Evolutionary conservation across 2,888 invertebrate species (phyloP), one percentile per base, ranked within the genome.

Genomic region (Autographa gamma): DNA sequence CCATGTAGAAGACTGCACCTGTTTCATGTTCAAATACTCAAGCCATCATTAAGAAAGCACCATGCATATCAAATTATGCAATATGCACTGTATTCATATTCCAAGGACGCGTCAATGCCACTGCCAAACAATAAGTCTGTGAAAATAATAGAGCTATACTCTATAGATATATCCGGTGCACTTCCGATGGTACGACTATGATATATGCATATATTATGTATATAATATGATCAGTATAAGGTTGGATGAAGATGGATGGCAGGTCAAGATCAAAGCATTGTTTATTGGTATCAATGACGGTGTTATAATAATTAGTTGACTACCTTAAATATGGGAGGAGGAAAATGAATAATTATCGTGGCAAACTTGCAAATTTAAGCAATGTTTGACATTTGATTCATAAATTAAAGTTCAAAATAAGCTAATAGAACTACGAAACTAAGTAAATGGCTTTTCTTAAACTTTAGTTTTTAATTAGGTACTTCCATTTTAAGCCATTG

Each of bases 141-240:
- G 43, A 70, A 73, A 74, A 80, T 80, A 77, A 83, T 80, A 71
- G 83, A 66, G 48, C 13, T 31, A 48, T n/a, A n/a, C n/a, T n/a
- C n/a, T n/a, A n/a, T 32, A 63, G 67, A 48, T 60, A 38, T 66
- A 69, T 83, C 83, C 81, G 83, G 72, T 59, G 18, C 19, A 60
- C 60, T 77, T 80, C 83, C 77, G 80, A 76, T 74, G 71, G 63
- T 70, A 43, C 52, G 11, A 25, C 8, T 41, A 41, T 41, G 13
- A 14, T 48, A 7, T 0, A n/a, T n/a, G n/a, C 8, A n/a, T 48
- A 7, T n/a, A n/a, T 48, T 6, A 48, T 48, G n/a, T 43, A 14
- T 43, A 43, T 43, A 43, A 16, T 41, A 59, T 19, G 69, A 69
- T 75, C 54, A 16, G 69, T 61, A 54, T 43, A 64, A 60, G 58